Evolutionary conservation across 2,888 invertebrate genomes (phyloP), one percentile per base, ranked within the genome.

Genomic region (Gari tellinella): DNA sequence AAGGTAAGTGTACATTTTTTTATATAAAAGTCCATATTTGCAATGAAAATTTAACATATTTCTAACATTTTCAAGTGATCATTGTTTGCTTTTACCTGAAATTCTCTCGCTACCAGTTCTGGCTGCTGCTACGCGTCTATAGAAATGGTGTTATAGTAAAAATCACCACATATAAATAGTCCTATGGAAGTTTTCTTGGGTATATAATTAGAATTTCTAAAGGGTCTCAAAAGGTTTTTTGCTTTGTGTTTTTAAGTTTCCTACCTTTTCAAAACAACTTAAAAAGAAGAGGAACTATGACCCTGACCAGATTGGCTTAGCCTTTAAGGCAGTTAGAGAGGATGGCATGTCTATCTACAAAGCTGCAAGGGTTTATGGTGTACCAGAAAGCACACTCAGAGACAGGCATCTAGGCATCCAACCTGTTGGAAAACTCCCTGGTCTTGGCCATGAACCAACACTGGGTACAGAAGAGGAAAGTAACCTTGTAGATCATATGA

Each of bases 381-480:
- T 74, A 1, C 79, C 68, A 52, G 74, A 79, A 41, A 68, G 73
- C 38, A 79, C 72, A 37, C 41, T 75, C 5, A 57, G 72, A 40
- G 72, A 75, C 49, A 62, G 74, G 49, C 52, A 64, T 7, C 40
- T 68, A 14, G 79, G 79, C 5, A 21, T 62, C 0, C 56, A 72
- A 23, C 74, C 79, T 25, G 56, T 45, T 2, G 53, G 57, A 19
- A 41, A 21, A 2, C 23, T 51, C 2, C 51, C 45, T 14, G 21
- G 19, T 0, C 38, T 23, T 37, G 55, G 41, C 25, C 53, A 37
- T 23, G 23, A 19, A 17, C 52, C 52, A 23, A n/a, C 25, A 5
- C 48, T 72, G n/a, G n/a, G 37, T 25, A 38, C 10, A 17, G 61
- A 43, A 7, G 55, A 64, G 31, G 66, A 72, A 19, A 43, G 41